Evolutionary conservation across 2,888 invertebrate species (phyloP), one percentile per base, ranked within the genome.

Genomic region (Nomada goodeniana): DNA sequence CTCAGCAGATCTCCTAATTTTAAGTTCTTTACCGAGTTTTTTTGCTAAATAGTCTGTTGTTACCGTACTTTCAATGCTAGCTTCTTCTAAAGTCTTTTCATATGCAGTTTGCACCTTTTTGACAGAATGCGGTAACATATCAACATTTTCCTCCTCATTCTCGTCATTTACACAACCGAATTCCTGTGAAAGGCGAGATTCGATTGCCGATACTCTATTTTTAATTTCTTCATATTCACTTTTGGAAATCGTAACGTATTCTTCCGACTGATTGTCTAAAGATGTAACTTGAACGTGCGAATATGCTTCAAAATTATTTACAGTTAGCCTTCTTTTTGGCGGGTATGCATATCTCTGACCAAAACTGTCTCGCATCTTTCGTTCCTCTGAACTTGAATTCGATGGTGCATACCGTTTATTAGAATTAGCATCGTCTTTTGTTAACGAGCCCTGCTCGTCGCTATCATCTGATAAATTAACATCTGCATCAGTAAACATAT

Each of bases 201-300:
- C 97, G 76, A 97, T 97, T 7, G 96, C 96, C 0, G 96, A 96
- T 13, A 97, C 96, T 91, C 97, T 94, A 91, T 95, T 96, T 92
- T 97, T 97, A 64, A 97, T 97, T 86, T 96, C 96, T 92, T 97
- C 96, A 88, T 97, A 97, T 93, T 97, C 97, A 77, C 95, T 96
- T 93, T 97, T 97, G 3, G 96, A 95, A 88, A 97, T 96, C 86
- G 96, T 95, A 4, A 97, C 96, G 90, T 96, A 97, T 89, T 96
- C 96, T 90, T 95, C 93, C 91, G 95, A 94, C 90, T 94, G 68
- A 63, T 86, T 77, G 9, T 87, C 72, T 29, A 76, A 55, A 26
- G 76, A 75, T 26, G 75, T 91, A 29, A 79, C 29, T 47, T 76
- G 94, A 92, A 89, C 59, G 11, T 64, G 80, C 47, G 86, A 81